Base-by-base conservation (phyloP, 2,113 vertebrate genomes). In the Ptyas mucosa region DNA sequence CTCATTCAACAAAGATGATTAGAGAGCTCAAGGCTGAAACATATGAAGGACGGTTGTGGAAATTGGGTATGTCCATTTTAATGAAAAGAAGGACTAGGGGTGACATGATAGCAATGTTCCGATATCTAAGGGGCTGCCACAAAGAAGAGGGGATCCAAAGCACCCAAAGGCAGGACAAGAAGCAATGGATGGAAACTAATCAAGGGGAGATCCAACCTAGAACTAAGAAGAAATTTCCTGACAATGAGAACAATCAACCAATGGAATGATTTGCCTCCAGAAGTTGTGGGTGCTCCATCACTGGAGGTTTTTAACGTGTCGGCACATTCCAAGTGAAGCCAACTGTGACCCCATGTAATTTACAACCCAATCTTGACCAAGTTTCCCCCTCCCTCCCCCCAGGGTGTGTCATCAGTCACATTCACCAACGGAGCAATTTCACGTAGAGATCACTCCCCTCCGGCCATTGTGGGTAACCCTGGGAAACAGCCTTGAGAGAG, bases 121-220 rank as follows among this genome's bases (percentile, higher is more conserved):
- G n/a, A 69, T n/a, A 15, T 69, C 0, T n/a, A 0, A n/a, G 29
- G 29, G 12, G 61, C 1, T n/a, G 12, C 29, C 12, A 0, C 29
- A 15, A n/a, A 69, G 29, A n/a, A n/a, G 29, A n/a, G 12, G 61
- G 29, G 4, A 12, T 6, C 9, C 61, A 29, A 64, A 64, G 26
- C 61, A 29, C 58, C 58, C 11, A 24, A 61, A 4, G 9, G 58
- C 24, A 24, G 21, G 7, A 8, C 57, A 61, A 64, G 26, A 61
- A 61, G 2, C 10, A 29, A 61, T 0, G 1, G 24, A 29, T 64
- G 58, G 58, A 64, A 64, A 64, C 9, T 29, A 1, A 29, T 5
- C 3, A 12, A 64, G 26, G 24, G 12, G 58, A 64, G 1, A 29
- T 5, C 10, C 10, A 29, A 64, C 58, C 3, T 29, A 5, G 58